Evolutionary conservation across 2,888 invertebrate genomes (phyloP).

Genomic region (Neocrepidodera transversa): DNA sequence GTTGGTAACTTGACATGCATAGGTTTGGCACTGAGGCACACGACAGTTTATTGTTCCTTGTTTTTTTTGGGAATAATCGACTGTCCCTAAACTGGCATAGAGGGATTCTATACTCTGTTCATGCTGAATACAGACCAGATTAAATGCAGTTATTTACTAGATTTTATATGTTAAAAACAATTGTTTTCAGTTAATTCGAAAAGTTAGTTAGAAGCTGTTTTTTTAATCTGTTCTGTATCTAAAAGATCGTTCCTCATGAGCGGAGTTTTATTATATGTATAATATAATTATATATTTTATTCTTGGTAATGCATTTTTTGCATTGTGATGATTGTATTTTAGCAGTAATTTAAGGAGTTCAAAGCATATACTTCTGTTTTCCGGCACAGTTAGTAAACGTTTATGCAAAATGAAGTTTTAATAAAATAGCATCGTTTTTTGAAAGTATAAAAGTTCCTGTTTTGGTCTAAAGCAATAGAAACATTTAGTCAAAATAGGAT

Average conservation of each 20-base stretch:
- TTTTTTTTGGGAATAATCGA: constrained; percentile 33
- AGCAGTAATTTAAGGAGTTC: constrained; percentile 62
- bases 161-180: constrained; percentile 15
- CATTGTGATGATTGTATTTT: constrained; percentile 69
- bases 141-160: constrained; percentile 10
- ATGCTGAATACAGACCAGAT: constrained; percentile 43
- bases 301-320: constrained; percentile 79
- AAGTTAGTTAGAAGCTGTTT: constrained; percentile 6
- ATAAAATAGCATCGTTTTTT: neutral
- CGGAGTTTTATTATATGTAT: constrained; percentile 59
- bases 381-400: constrained; percentile 40
- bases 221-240: constrained; percentile 29
- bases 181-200: constrained; percentile 16
- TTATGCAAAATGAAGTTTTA: constrained; percentile 1
- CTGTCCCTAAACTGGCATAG: constrained; percentile 50
- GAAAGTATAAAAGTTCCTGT: constrained; percentile 12
- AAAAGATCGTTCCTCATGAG: constrained; percentile 54
- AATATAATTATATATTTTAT: constrained; percentile 77
- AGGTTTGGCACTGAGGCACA: constrained; percentile 55
- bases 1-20: constrained; percentile 46
- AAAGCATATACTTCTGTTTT: constrained; percentile 60
- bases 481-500: constrained; percentile 14
- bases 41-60: constrained; percentile 36
- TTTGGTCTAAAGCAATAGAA: constrained; percentile 18
- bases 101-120: constrained; percentile 56